These are phyloP conservation scores for Enteromius anoplus DNA, from an alignment of 2,797 vertebrate genomes.

Conservation along the genomic window DNA sequence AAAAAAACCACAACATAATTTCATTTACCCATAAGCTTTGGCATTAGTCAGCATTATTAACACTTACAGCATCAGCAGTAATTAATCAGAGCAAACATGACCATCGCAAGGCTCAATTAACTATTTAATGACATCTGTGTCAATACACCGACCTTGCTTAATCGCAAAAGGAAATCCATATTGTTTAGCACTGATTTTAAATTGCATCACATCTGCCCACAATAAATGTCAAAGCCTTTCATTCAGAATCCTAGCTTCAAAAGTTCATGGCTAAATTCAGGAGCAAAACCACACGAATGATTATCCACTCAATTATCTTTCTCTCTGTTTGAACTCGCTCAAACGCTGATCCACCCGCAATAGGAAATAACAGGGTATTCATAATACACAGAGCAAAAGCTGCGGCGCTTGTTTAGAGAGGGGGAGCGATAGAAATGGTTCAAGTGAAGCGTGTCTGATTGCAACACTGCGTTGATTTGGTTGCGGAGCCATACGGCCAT, in stretches of 20 bases:
- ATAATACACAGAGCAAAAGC: slow-evolving; percentile 36
- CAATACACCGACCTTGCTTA: slow-evolving; percentile 7
- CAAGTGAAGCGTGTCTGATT: slow-evolving; percentile 46
- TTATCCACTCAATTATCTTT: slow-evolving; percentile 46
- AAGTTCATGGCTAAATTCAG: slow-evolving; percentile 15
- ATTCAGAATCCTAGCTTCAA: slow-evolving; percentile 14
- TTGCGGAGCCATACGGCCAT: slow-evolving; percentile 19
- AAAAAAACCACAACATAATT: background rate
- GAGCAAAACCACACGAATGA: slow-evolving; percentile 25
- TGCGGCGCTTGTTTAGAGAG: slow-evolving; percentile 28
- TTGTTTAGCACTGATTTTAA: slow-evolving; percentile 9
- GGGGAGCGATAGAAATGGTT: slow-evolving; percentile 3
- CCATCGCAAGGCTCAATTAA: background rate
- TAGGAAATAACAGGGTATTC: slow-evolving; percentile 47
- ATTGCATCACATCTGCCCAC: slow-evolving; percentile 12
- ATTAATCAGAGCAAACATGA: slow-evolving; percentile 22
- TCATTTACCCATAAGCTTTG: background rate
- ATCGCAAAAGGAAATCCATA: slow-evolving; percentile 36
- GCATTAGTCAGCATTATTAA: slow-evolving; percentile 13
- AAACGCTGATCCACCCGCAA: slow-evolving; percentile 33
- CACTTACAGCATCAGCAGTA: slow-evolving; percentile 12
- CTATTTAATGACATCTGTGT: slow-evolving; percentile 25
- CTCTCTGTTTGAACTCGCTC: slow-evolving; percentile 33
- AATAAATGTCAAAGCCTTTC: slow-evolving; percentile 18
- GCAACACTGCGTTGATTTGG: slow-evolving; percentile 42